Evolutionary conservation across 2,113 vertebrate genomes (phyloP).

Genomic region (Kobus ellipsiprymnus): DNA sequence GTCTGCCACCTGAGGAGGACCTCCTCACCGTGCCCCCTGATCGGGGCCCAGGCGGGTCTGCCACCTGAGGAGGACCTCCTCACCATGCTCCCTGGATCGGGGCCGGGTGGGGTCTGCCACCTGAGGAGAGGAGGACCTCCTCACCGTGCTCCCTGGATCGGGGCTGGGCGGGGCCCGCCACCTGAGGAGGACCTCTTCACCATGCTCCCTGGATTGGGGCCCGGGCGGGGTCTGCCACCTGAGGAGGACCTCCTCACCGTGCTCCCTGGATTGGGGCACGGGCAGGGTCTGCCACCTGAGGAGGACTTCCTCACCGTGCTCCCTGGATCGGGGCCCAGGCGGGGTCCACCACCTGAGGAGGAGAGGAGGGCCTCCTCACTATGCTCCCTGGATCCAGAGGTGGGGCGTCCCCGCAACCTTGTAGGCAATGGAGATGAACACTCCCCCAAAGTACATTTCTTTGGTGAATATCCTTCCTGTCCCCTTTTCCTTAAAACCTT

Average conservation of each 20-base stretch:
- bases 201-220: fast-evolving
- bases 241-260: too few relatives aligned
- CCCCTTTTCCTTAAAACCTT: neutral
- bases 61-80: too few relatives aligned
- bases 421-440: neutral
- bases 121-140: too few relatives aligned
- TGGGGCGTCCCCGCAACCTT: neutral
- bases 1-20: neutral
- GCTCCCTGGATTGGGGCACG: fast-evolving
- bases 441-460: neutral
- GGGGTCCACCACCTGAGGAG: too few relatives aligned
- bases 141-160: too few relatives aligned
- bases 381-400: neutral
- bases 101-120: fast-evolving
- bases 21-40: neutral
- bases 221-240: fast-evolving
- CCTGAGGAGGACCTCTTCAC: too few relatives aligned
- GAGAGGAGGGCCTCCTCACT: too few relatives aligned
- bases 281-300: too few relatives aligned
- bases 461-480: neutral
- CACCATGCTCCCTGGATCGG: too few relatives aligned
- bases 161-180: fast-evolving
- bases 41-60: too few relatives aligned
- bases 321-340: too few relatives aligned
- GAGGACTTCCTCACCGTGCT: neutral